Evolutionary conservation across 53 echinoderm and acorn worm genomes (phyloP).

Genomic region (Glandiceps talaboti): DNA sequence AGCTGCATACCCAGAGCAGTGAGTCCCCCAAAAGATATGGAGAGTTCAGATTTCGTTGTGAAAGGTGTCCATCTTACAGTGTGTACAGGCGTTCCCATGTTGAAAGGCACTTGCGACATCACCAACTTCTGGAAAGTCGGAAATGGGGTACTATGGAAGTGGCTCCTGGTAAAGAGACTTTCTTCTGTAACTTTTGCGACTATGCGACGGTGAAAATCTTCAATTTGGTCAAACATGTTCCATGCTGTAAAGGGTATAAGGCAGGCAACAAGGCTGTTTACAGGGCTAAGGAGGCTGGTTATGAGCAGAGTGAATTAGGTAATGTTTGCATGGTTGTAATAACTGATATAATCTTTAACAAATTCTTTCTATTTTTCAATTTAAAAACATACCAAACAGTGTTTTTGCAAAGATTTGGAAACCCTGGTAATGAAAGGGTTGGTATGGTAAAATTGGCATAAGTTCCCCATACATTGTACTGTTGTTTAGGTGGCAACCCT

Average conservation of each 20-base stretch:
- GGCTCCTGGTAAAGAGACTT: not conserved
- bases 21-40: not conserved
- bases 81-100: not conserved
- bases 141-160: not conserved
- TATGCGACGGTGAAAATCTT: not conserved
- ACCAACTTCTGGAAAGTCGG: not conserved
- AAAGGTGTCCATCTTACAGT: not conserved
- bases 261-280: not conserved
- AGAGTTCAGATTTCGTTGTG: not conserved
- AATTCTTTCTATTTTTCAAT: too few species aligned
- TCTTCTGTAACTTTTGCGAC: not conserved
- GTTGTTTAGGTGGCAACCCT: too few species aligned
- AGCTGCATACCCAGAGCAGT: not conserved
- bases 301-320: too few species aligned
- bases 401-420: too few species aligned
- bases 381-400: too few species aligned
- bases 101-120: not conserved
- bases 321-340: too few species aligned
- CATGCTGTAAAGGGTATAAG: not conserved
- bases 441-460: too few species aligned
- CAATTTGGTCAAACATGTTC: not conserved
- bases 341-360: too few species aligned
- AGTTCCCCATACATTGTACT: too few species aligned
- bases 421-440: too few species aligned
- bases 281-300: too few species aligned